Evolutionary conservation across 2,113 vertebrate species (phyloP).

Genomic region (Oreochromis aureus): DNA sequence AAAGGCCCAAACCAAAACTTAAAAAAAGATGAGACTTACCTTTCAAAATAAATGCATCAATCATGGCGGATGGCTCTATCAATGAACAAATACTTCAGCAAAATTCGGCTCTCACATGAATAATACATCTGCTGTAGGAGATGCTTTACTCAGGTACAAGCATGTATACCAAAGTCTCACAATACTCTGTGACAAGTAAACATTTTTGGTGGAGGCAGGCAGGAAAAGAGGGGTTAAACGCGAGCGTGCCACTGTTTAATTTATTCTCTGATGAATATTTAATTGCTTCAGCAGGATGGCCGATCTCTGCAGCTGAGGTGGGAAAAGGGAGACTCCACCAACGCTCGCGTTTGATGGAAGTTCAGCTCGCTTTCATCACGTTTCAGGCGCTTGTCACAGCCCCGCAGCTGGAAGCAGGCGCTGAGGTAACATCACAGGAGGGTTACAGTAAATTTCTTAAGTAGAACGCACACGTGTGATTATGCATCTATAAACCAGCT

Average conservation of each 20-base stretch:
- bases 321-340: neutral
- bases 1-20: neutral
- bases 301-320: constrained; percentile 6
- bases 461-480: neutral
- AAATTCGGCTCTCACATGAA: neutral
- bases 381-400: constrained; percentile 8
- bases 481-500: neutral
- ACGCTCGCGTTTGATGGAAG: neutral
- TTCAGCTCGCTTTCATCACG: constrained; percentile 12
- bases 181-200: neutral
- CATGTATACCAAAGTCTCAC: neutral
- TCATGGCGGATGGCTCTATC: neutral
- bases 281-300: neutral
- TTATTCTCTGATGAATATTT: constrained; percentile 33
- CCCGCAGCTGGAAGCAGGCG: neutral
- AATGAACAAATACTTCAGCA: neutral
- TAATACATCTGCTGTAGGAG: neutral
- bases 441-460: neutral
- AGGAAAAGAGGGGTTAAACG: neutral
- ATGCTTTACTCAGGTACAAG: neutral
- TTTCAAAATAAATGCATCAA: neutral
- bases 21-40: neutral
- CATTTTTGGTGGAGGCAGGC: neutral
- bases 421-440: neutral
- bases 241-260: neutral